These are phyloP conservation scores for Indicator indicator DNA, from an alignment of 2,113 vertebrate species.

Conservation along the genomic window DNA sequence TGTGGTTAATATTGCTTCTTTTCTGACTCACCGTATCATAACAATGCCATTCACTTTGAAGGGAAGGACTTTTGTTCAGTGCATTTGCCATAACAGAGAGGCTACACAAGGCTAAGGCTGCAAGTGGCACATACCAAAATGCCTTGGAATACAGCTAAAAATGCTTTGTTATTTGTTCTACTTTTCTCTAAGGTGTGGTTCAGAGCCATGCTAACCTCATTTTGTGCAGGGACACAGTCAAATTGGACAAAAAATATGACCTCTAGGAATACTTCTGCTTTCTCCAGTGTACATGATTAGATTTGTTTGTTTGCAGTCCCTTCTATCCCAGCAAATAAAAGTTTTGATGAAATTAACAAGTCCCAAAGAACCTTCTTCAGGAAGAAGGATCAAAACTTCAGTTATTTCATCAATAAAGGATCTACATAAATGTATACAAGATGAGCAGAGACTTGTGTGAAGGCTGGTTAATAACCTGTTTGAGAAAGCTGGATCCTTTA, in stretches of 20 bases:
- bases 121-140: not conserved
- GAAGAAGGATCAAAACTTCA: not conserved
- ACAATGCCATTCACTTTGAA: slow-evolving; percentile 36
- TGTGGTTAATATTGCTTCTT: slow-evolving; percentile 38
- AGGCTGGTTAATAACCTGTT: not conserved
- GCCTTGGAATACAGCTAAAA: not conserved
- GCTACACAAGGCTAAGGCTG: not conserved
- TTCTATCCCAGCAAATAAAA: not conserved
- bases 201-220: not conserved
- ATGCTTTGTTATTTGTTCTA: not conserved
- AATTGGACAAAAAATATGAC: not conserved
- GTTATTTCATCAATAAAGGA: not conserved
- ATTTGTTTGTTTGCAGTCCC: not conserved
- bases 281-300: not conserved
- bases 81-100: not conserved
- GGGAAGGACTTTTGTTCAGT: slow-evolving; percentile 1
- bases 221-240: not conserved
- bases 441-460: not conserved
- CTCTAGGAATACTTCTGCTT: not conserved
- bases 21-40: slow-evolving; percentile 40
- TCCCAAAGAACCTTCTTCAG: not conserved
- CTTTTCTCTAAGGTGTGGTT: not conserved
- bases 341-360: not conserved
- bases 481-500: not conserved
- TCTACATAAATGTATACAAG: not conserved